Evolutionary conservation across 2,888 invertebrate species (phyloP), one percentile per base, ranked within the genome.

Genomic region (Hirtodrosophila trivittata): DNA sequence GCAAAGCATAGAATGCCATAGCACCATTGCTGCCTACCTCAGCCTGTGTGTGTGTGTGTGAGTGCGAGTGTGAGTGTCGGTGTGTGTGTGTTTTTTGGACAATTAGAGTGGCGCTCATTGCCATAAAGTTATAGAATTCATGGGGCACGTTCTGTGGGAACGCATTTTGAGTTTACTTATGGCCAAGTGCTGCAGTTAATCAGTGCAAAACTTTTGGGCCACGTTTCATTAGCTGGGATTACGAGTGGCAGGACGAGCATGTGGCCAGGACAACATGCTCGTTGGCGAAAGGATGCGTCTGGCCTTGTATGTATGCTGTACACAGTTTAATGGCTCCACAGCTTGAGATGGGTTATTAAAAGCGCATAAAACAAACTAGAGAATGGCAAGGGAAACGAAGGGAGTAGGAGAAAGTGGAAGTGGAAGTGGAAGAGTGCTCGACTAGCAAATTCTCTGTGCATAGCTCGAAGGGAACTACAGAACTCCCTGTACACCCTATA

Each of bases 111-210:
- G 65, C 18, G n/a, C 76, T 66, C 84, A 78, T 78, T 71, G 86
- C 81, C 86, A 73, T 80, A 80, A 80, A 80, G 81, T 84, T 86
- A 76, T 86, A 54, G 84, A 59, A 86, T 84, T 86, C 86, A 80
- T 83, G 86, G 59, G 49, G 38, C 80, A 86, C 86, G 80, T 68
- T 63, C 55, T 55, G 49, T 58, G 37, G 58, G 58, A 63, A 63
- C 80, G 71, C 82, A 66, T 77, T 82, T 75, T 57, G 37, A 55
- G 74, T 62, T 80, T 86, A 83, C 80, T 80, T 86, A 86, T 83
- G 58, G 68, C 77, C 77, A 55, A 67, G 42, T 77, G 71, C 72
- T 57, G 80, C 83, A 77, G 68, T 77, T 77, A 77, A 64, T 64
- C 37, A 21, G 55, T n/a, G 32, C 12, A 25, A 39, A 58, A 60